Percentiles rank a stretch among this genome's conserved stretches.
These are phyloP conservation scores for Neodiprion lecontei DNA, from an alignment of 1,140 invertebrate genomes.

Conservation along the genomic window DNA sequence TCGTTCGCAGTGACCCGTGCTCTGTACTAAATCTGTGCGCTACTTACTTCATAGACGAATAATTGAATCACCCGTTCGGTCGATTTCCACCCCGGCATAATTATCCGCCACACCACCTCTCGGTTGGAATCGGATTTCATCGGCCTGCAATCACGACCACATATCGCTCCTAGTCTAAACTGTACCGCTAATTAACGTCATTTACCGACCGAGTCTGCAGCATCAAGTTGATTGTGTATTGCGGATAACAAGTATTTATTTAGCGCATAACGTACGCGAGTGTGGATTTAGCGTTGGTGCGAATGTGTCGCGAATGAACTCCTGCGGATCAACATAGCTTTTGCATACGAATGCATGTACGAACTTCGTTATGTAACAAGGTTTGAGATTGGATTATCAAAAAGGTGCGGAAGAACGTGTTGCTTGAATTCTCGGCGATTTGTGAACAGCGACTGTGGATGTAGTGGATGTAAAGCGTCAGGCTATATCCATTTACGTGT, in stretches of 20 bases:
- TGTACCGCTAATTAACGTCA: neutral
- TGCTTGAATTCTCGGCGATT: neutral
- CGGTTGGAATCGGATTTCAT: neutral
- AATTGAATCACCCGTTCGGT: neutral
- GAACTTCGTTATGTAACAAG: too few species aligned
- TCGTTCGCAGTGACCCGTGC: too few species aligned
- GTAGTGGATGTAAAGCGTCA: neutral
- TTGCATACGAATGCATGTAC: too few species aligned
- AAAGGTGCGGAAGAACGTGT: neutral
- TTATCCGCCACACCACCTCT: neutral
- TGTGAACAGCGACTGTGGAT: neutral
- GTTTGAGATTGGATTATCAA: too few species aligned
- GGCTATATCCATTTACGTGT: too few species aligned
- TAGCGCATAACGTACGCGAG: neutral
- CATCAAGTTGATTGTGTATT: neutral
- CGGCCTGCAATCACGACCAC: neutral
- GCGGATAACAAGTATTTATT: neutral
- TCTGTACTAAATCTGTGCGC: too few species aligned
- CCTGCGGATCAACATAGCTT: too few species aligned
- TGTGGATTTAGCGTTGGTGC: too few species aligned
- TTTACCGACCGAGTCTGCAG: neutral
- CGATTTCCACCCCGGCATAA: neutral
- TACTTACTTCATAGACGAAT: neutral
- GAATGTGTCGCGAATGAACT: too few species aligned
- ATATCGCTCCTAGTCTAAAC: conserved; percentile 7